phyloP scores from a whole-genome alignment of 2,797 vertebrate species.

The Melopsittacus undulatus region DNA sequence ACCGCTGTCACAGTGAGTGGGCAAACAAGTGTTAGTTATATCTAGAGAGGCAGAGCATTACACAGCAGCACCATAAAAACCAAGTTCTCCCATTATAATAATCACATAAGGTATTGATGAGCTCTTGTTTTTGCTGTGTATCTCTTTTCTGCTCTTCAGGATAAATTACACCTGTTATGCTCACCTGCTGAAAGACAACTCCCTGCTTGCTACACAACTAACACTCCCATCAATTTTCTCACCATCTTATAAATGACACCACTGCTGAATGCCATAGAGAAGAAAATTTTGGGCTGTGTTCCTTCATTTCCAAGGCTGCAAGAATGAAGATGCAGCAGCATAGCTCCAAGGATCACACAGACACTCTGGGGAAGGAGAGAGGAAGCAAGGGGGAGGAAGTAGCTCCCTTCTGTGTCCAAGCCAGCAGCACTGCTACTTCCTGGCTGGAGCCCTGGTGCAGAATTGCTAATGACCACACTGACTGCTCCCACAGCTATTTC shows the following conservation, averaged over 20 bases:
- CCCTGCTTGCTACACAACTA: background rate
- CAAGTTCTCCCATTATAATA: background rate
- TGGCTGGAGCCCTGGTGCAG: conserved; percentile 31
- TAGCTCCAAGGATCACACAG: conserved; percentile 14
- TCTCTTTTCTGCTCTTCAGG: background rate
- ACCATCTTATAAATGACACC: background rate
- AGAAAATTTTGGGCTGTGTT: background rate
- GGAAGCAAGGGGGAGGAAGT: background rate
- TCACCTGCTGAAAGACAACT: background rate
- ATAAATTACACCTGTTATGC: background rate
- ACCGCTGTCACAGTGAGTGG: background rate
- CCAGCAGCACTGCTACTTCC: conserved; percentile 43
- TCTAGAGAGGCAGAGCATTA: background rate
- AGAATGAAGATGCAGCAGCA: background rate
- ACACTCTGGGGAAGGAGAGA: background rate
- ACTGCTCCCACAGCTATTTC: background rate
- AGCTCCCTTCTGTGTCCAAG: conserved; percentile 10
- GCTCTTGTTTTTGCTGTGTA: background rate
- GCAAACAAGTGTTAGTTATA: background rate
- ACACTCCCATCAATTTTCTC: background rate
- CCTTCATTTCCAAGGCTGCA: background rate
- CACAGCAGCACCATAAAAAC: background rate
- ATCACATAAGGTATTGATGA: background rate
- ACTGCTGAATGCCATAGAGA: background rate
- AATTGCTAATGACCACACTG: conserved; percentile 52